Conservation (phyloP, 2,888 invertebrate species). For the Drosophila austrosaltans region DNA sequence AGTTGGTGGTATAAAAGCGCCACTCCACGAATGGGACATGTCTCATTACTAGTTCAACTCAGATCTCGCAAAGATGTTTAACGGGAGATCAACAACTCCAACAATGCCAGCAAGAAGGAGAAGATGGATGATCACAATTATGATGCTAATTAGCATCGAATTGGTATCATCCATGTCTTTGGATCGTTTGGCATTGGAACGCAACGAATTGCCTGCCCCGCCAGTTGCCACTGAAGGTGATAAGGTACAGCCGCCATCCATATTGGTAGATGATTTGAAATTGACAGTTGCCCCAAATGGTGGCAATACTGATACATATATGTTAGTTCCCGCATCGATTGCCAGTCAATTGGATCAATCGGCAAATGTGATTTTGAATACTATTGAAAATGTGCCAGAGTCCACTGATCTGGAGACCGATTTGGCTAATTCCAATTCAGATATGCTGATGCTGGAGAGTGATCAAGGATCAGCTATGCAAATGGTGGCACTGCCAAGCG, state of each 20-base stretch:
- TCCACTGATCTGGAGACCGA: conserved; percentile 25
- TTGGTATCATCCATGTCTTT: conserved; percentile 71
- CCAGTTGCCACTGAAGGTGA: conserved; percentile 18
- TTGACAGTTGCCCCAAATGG: conserved; percentile 57
- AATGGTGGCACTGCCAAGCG: conserved; percentile 66
- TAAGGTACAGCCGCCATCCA: conserved; percentile 15
- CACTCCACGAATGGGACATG: conserved; percentile 82
- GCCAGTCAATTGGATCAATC: conserved; percentile 64
- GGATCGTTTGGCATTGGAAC: conserved; percentile 72
- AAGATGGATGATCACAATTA: conserved; percentile 31
- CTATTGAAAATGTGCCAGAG: conserved; percentile 52
- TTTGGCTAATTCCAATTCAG: conserved; percentile 45
- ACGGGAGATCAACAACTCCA: conserved; percentile 67
- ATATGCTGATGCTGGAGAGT: conserved; percentile 80
- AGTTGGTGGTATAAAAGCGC: conserved; percentile 82
- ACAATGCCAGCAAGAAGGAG: conserved; percentile 27
- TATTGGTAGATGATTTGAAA: conserved; percentile 73
- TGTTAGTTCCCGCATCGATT: conserved; percentile 72
- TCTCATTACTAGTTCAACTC: conserved; percentile 83
- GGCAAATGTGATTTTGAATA: conserved; percentile 65
- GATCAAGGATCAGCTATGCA: conserved; percentile 72
- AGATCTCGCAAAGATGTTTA: conserved; percentile 83
- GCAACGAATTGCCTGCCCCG: conserved; percentile 62
- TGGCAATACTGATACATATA: conserved; percentile 70
- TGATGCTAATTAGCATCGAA: conserved; percentile 34